These are phyloP conservation scores for Frieseomelitta varia DNA, from an alignment of 1,140 invertebrate genomes.

Conservation along the genomic window DNA sequence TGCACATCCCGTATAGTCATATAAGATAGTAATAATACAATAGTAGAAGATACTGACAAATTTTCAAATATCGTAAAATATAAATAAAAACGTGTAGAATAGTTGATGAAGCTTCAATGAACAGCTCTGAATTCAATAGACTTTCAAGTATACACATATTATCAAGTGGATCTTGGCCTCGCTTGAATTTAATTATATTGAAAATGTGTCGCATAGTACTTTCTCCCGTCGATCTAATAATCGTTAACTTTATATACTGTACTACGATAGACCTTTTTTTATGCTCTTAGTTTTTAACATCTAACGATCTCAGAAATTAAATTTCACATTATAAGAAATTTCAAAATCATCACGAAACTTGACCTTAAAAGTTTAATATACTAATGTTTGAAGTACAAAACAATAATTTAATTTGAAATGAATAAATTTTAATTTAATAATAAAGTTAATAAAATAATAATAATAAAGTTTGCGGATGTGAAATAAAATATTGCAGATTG, in stretches of 20 bases:
- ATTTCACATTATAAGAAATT: neutral
- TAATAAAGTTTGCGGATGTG: neutral
- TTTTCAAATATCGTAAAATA: neutral
- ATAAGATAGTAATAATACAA: no score
- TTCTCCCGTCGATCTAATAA: constrained; percentile 33
- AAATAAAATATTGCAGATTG: neutral
- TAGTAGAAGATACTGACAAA: no score
- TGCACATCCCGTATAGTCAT: no score
- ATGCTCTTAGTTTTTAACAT: neutral
- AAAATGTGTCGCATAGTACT: constrained; percentile 54
- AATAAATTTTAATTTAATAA: neutral
- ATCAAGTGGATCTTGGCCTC: constrained; percentile 32
- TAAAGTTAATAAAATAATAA: no score
- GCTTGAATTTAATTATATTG: constrained; percentile 48
- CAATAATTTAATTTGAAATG: neutral
- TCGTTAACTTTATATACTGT: neutral
- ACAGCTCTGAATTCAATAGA: constrained; percentile 9
- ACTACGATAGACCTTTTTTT: neutral
- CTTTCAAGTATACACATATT: constrained; percentile 15
- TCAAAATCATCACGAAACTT: neutral
- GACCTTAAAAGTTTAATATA: neutral
- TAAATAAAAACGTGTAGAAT: neutral
- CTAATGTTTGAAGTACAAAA: neutral
- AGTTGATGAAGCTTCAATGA: neutral
- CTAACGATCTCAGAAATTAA: neutral